A percentile compares a stretch with the other conserved stretches of the same genome.
phyloP scores from a whole-genome alignment of 2,888 invertebrate genomes.

The Holacanthella duospinosa region DNA sequence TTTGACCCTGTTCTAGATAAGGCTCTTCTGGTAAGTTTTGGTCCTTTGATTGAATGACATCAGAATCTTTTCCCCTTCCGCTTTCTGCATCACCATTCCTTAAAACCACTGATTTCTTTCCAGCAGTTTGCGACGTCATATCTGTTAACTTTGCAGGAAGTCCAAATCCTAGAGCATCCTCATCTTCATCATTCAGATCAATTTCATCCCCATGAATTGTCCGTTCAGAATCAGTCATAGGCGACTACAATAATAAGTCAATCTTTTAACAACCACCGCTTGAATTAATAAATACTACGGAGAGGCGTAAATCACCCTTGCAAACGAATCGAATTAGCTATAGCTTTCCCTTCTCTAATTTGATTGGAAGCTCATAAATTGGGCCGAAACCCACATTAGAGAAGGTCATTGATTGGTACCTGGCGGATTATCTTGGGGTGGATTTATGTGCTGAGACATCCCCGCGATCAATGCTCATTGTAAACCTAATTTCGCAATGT shows the following conservation, averaged over 20 bases:
- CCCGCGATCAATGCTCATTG: too few relatives aligned
- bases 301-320: too few relatives aligned
- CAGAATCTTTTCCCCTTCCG: neutral
- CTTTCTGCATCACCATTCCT: neutral
- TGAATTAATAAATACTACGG: too few relatives aligned
- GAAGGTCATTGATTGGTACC: too few relatives aligned
- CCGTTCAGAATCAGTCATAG: slow-evolving; percentile 35
- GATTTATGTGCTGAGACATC: too few relatives aligned
- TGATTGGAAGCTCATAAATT: too few relatives aligned
- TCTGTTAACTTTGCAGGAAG: neutral
- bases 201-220: slow-evolving; percentile 36
- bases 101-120: neutral
- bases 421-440: too few relatives aligned
- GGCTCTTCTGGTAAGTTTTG: neutral
- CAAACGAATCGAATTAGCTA: too few relatives aligned
- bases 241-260: slow-evolving; percentile 21
- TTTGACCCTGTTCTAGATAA: neutral
- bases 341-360: too few relatives aligned
- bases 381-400: too few relatives aligned
- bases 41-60: neutral
- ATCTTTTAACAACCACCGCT: too few relatives aligned
- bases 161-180: slow-evolving; percentile 11
- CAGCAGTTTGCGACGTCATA: too few relatives aligned
- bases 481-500: neutral
- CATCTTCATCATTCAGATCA: slow-evolving; percentile 35